phyloP scores from a whole-genome alignment of 2,113 vertebrate species.

The Osmerus mordax region DNA sequence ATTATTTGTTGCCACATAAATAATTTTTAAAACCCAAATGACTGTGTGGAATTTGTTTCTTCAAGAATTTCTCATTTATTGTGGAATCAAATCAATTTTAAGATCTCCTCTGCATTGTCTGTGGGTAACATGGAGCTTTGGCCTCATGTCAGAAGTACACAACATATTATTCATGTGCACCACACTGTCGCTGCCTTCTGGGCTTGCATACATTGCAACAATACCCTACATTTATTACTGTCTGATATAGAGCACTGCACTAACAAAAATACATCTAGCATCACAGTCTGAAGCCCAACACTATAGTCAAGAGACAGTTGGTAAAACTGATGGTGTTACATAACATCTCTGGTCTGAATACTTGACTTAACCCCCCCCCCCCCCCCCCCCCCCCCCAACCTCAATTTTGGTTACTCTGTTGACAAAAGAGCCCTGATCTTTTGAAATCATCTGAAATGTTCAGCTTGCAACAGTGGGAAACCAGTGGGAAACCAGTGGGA shows the following conservation, averaged over 20 bases:
- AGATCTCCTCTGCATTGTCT: too few species aligned
- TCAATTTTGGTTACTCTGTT: conserved; percentile 1
- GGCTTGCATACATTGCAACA: too few species aligned
- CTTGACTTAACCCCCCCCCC: neutral
- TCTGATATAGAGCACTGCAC: too few species aligned
- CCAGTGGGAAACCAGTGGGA: too few species aligned
- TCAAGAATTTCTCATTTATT: conserved; percentile 13
- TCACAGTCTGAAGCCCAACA: too few species aligned
- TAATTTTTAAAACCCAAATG: conserved; percentile 81
- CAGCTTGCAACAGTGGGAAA: conserved; percentile 9
- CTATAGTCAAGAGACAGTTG: too few species aligned
- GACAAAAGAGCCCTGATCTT: conserved; percentile 14
- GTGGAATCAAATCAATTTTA: conserved; percentile 6
- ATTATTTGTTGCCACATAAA: conserved; percentile 84
- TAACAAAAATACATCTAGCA: too few species aligned
- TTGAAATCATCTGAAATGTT: conserved; percentile 18
- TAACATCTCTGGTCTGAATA: neutral
- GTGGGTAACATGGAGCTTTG: too few species aligned
- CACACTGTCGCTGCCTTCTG: neutral
- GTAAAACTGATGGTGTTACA: neutral
- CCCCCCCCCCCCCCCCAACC: neutral
- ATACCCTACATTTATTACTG: too few species aligned
- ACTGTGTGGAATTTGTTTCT: conserved; percentile 56
- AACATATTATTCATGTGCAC: neutral
- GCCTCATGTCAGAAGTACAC: neutral